These are phyloP conservation scores for Aspidiotus destructor DNA, from an alignment of 2,888 invertebrate species.

Conservation along the genomic window DNA sequence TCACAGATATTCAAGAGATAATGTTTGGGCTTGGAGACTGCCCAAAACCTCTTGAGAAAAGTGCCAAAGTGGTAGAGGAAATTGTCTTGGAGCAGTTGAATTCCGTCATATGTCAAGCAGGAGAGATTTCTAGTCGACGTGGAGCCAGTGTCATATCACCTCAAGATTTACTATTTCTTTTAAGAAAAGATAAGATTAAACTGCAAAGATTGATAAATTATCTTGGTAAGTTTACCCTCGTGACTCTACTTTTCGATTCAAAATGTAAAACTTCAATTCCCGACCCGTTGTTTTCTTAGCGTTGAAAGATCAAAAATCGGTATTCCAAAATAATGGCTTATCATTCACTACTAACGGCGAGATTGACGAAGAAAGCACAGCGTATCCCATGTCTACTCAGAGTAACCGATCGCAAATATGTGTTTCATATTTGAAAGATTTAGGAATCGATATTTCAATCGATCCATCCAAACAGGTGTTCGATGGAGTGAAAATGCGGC, in stretches of 20 bases:
- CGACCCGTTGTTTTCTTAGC: neutral
- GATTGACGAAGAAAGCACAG: conserved; percentile 11
- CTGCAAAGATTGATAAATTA: conserved; percentile 66
- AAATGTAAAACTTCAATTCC: neutral
- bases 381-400: conserved; percentile 18
- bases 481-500: conserved; percentile 44
- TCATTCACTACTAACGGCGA: conserved; percentile 23
- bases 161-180: conserved; percentile 67
- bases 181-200: conserved; percentile 70
- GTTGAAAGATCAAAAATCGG: conserved; percentile 24
- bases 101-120: conserved; percentile 64
- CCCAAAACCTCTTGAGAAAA: conserved; percentile 66
- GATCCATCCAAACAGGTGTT: conserved; percentile 35
- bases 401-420: conserved; percentile 34
- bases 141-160: conserved; percentile 50
- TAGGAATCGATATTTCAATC: conserved; percentile 43
- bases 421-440: conserved; percentile 42
- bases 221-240: conserved; percentile 43
- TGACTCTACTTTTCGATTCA: neutral
- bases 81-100: conserved; percentile 73
- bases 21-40: conserved; percentile 93
- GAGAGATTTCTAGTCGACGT: conserved; percentile 55
- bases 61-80: conserved; percentile 73
- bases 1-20: conserved; percentile 66
- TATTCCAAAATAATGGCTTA: conserved; percentile 25